phyloP scores from a whole-genome alignment of 2,888 invertebrate genomes.

The Pardosa pseudoannulata region DNA sequence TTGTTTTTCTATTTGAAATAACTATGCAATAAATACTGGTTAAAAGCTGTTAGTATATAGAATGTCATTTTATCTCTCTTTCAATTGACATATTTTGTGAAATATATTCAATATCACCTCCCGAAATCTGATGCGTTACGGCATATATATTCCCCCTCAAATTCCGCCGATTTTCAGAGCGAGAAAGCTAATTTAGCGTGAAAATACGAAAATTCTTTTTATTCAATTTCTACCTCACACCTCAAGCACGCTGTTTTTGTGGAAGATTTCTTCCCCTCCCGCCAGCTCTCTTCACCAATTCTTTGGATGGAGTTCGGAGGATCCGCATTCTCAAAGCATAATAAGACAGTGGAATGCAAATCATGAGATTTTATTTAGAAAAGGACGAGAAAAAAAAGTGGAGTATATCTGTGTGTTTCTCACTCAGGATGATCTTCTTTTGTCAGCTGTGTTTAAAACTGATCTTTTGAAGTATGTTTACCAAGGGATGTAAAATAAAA shows the following conservation, averaged over 20 bases:
- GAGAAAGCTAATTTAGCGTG: slow-evolving; percentile 8
- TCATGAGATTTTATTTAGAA: neutral
- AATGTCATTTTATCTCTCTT: too few relatives aligned
- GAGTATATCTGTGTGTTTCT: too few relatives aligned
- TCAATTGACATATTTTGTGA: too few relatives aligned
- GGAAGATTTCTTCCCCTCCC: neutral
- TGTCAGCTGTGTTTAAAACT: too few relatives aligned
- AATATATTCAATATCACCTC: too few relatives aligned
- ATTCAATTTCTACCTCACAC: slow-evolving; percentile 10
- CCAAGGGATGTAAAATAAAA: too few relatives aligned
- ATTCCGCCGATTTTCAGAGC: slow-evolving; percentile 3
- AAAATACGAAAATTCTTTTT: slow-evolving; percentile 9
- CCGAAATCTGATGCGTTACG: too few relatives aligned
- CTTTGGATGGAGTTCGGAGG: neutral
- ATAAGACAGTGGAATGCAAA: slow-evolving; percentile 9
- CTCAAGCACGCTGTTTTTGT: neutral
- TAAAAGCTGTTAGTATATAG: too few relatives aligned
- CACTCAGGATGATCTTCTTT: too few relatives aligned
- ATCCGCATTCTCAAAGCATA: neutral
- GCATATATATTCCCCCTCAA: neutral
- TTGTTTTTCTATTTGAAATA: too few relatives aligned
- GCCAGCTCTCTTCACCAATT: neutral
- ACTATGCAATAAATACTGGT: too few relatives aligned
- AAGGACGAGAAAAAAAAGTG: neutral
- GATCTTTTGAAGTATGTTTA: too few relatives aligned